Conservation (phyloP, 2,888 invertebrate species). For the Eueremaeus valkanovi region DNA sequence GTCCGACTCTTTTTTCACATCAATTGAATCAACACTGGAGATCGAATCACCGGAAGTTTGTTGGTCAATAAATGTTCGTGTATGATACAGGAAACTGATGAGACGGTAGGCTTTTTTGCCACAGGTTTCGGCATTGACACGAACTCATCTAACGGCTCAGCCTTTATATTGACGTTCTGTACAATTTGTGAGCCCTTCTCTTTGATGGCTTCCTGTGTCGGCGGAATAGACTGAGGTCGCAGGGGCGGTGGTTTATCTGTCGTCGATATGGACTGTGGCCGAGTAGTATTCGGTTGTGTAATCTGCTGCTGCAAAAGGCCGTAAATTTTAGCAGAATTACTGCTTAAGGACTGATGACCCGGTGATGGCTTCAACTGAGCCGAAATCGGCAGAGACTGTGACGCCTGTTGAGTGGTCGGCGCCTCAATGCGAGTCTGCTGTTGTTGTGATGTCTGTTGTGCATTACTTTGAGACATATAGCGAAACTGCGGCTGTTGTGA, state of each 20-base stretch:
- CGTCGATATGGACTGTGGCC: constrained; percentile 34
- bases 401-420: no score
- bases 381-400: no score
- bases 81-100: constrained; percentile 40
- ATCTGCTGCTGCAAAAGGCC: constrained; percentile 38
- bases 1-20: constrained; percentile 39
- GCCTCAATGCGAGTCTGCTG: no score
- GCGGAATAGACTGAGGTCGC: constrained; percentile 50
- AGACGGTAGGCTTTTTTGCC: background rate
- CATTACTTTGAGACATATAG: no score
- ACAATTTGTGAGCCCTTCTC: background rate
- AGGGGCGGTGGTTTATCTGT: constrained; percentile 59
- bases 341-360: no score
- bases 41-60: background rate
- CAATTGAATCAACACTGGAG: constrained; percentile 25
- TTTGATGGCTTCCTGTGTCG: constrained; percentile 39
- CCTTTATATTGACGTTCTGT: background rate
- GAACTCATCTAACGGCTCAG: constrained; percentile 34
- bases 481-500: no score
- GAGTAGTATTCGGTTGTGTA: constrained; percentile 44
- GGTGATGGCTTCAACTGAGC: no score
- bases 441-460: no score
- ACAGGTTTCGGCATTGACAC: constrained; percentile 24
- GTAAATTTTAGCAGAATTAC: constrained; percentile 26
- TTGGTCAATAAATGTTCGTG: constrained; percentile 55